phyloP scores from a whole-genome alignment of 2,888 invertebrate species.

The Mimachlamys varia region DNA sequence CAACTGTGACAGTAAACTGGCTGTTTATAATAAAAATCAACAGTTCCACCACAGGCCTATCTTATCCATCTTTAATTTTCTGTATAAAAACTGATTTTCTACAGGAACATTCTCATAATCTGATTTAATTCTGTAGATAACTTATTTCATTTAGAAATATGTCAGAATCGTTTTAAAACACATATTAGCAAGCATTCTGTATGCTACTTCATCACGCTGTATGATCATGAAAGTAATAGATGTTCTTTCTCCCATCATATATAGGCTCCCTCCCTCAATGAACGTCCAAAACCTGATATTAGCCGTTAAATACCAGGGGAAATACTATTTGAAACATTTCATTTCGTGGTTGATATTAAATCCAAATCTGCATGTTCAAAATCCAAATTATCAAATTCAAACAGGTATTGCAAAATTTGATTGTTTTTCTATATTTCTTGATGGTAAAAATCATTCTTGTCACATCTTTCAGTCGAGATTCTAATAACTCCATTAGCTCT shows the following conservation, averaged over 20 bases:
- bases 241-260: not conserved
- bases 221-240: not conserved
- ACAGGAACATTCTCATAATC: not conserved
- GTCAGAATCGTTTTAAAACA: conserved; percentile 5
- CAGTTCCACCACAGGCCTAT: no score
- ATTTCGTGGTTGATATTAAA: not conserved
- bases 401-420: not conserved
- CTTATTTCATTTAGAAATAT: not conserved
- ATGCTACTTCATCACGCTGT: not conserved
- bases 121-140: not conserved
- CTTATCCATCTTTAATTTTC: not conserved
- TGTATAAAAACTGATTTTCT: not conserved
- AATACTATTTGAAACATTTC: not conserved
- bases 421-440: not conserved
- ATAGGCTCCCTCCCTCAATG: not conserved
- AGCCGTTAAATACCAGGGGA: not conserved
- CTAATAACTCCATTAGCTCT: not conserved
- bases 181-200: not conserved
- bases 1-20: not conserved
- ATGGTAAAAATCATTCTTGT: not conserved
- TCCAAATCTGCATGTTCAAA: not conserved
- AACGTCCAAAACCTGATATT: not conserved
- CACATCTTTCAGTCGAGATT: not conserved
- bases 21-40: not conserved
- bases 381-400: not conserved